Conservation (phyloP, 2,888 invertebrate genomes). For the Watsonalla binaria region DNA sequence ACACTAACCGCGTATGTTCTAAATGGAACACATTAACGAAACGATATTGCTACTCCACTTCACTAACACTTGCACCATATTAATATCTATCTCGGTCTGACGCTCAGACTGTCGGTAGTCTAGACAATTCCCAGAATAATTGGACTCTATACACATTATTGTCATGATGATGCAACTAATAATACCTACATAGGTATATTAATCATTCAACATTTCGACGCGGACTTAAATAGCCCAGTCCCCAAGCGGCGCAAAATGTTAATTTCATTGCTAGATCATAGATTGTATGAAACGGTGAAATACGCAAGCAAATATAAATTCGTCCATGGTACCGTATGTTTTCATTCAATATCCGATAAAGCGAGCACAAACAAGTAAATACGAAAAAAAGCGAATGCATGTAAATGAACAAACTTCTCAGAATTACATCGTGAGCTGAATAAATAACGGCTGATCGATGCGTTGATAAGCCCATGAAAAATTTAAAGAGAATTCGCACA, state of each 20-base stretch:
- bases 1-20: slow-evolving; percentile 65
- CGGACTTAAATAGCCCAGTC: too few relatives aligned
- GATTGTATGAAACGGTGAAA: slow-evolving; percentile 1
- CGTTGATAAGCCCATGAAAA: slow-evolving; percentile 67
- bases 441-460: slow-evolving; percentile 69
- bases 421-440: slow-evolving; percentile 67
- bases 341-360: slow-evolving; percentile 54
- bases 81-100: slow-evolving; percentile 63
- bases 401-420: slow-evolving; percentile 67
- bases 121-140: slow-evolving; percentile 51
- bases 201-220: neutral
- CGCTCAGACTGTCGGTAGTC: slow-evolving; percentile 44
- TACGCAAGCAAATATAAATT: slow-evolving; percentile 27
- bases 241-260: too few relatives aligned
- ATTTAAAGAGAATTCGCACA: slow-evolving; percentile 59
- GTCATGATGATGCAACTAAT: neutral
- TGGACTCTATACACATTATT: neutral
- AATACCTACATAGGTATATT: neutral
- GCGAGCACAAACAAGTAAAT: slow-evolving; percentile 55
- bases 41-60: slow-evolving; percentile 70
- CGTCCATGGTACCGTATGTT: slow-evolving; percentile 29
- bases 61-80: slow-evolving; percentile 66
- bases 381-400: slow-evolving; percentile 59
- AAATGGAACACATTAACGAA: slow-evolving; percentile 72
- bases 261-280: neutral